Conservation (phyloP, 2,888 invertebrate species). For the Microctonus brassicae region DNA sequence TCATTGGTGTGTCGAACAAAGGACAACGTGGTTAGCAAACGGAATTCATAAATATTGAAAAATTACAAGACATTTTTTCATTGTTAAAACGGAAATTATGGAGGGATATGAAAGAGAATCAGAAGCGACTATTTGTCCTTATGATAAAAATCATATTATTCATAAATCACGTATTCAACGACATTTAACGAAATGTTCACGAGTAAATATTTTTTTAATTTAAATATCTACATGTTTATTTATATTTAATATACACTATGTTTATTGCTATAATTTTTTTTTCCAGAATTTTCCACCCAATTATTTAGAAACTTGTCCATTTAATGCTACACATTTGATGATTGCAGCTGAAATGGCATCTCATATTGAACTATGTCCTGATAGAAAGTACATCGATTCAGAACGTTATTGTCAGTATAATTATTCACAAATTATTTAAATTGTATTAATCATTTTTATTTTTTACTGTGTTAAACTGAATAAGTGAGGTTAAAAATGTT, state of each 20-base stretch:
- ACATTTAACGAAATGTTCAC: constrained; percentile 64
- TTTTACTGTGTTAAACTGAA: neutral
- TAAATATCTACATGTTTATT: neutral
- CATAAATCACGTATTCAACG: constrained; percentile 56
- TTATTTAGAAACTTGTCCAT: constrained; percentile 62
- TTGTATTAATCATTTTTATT: neutral
- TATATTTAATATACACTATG: neutral
- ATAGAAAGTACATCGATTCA: constrained; percentile 42
- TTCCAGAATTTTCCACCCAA: constrained; percentile 57
- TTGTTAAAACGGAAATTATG: neutral
- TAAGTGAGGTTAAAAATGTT: neutral
- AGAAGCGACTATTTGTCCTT: constrained; percentile 55
- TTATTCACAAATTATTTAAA: no score
- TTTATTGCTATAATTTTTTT: neutral
- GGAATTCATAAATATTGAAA: no score
- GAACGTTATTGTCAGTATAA: constrained; percentile 44
- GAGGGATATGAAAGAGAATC: constrained; percentile 4
- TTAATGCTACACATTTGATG: constrained; percentile 62
- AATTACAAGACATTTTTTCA: neutral
- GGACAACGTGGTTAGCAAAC: no score
- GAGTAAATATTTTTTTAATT: constrained; percentile 49
- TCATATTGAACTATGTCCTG: constrained; percentile 56
- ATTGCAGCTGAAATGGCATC: constrained; percentile 53
- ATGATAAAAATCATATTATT: constrained; percentile 57
- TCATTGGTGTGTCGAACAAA: neutral